These are phyloP conservation scores for Trisateles emortualis DNA, from an alignment of 2,888 invertebrate genomes.

Conservation along the genomic window DNA sequence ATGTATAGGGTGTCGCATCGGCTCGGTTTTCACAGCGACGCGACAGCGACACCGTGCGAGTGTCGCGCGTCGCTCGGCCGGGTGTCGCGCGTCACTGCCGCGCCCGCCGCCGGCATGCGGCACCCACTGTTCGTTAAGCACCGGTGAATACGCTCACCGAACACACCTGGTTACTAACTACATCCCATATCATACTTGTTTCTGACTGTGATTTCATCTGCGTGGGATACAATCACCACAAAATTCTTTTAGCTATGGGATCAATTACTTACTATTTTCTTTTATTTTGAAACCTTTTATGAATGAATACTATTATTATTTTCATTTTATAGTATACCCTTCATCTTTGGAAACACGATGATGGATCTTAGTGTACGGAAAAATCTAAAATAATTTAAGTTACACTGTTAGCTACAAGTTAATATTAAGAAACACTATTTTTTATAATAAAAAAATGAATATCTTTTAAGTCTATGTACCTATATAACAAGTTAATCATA, in stretches of 20 bases:
- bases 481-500: too few species aligned
- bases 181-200: neutral
- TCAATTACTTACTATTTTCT: neutral
- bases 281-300: neutral
- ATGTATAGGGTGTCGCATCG: slow-evolving; percentile 23
- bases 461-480: too few species aligned
- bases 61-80: slow-evolving; percentile 32
- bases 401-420: too few species aligned
- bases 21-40: slow-evolving; percentile 48
- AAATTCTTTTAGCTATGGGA: neutral
- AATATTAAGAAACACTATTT: too few species aligned
- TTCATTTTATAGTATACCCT: too few species aligned
- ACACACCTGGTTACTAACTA: slow-evolving; percentile 17
- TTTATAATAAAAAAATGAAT: too few species aligned
- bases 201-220: neutral
- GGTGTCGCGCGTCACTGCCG: too few species aligned
- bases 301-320: too few species aligned
- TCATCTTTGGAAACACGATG: too few species aligned
- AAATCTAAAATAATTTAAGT: too few species aligned
- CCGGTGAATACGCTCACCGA: slow-evolving; percentile 23
- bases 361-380: too few species aligned
- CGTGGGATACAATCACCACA: neutral
- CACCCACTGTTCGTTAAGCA: slow-evolving; percentile 42
- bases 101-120: slow-evolving; percentile 43
- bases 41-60: slow-evolving; percentile 57